These are phyloP conservation scores for Bubalus kerabau DNA, from an alignment of 2,113 vertebrate species.

Conservation along the genomic window DNA sequence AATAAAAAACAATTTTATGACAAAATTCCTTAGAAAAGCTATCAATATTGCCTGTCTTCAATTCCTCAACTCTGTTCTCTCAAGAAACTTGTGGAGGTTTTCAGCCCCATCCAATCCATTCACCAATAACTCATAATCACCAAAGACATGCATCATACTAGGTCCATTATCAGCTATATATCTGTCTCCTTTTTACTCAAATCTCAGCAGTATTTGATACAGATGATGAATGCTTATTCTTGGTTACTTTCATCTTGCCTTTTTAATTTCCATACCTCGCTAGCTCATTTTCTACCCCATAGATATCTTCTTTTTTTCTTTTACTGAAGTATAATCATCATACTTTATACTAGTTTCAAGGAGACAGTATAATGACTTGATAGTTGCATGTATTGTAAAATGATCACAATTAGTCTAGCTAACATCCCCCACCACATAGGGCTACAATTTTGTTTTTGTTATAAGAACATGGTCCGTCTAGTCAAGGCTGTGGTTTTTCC, in stretches of 20 bases:
- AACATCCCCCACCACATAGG: background rate
- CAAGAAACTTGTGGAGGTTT: background rate
- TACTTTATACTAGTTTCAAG: background rate
- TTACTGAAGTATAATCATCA: background rate
- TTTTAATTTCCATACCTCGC: background rate
- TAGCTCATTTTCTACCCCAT: background rate
- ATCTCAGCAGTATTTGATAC: background rate
- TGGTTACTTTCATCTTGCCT: background rate
- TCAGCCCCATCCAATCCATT: background rate
- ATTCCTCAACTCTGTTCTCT: background rate
- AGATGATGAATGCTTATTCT: background rate
- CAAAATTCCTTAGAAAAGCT: background rate
- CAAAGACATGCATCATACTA: background rate
- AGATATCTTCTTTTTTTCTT: background rate
- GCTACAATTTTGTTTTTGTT: background rate
- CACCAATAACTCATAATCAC: background rate
- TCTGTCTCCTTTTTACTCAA: background rate
- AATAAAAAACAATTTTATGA: background rate
- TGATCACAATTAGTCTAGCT: background rate
- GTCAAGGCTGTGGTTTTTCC: background rate
- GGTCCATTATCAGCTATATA: background rate
- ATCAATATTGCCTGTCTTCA: background rate
- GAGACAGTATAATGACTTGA: background rate
- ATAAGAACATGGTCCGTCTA: rapidly evolving
- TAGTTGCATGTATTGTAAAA: background rate